These are phyloP conservation scores for Reticulitermes speratus DNA, from an alignment of 1,140 invertebrate species.

Conservation along the genomic window DNA sequence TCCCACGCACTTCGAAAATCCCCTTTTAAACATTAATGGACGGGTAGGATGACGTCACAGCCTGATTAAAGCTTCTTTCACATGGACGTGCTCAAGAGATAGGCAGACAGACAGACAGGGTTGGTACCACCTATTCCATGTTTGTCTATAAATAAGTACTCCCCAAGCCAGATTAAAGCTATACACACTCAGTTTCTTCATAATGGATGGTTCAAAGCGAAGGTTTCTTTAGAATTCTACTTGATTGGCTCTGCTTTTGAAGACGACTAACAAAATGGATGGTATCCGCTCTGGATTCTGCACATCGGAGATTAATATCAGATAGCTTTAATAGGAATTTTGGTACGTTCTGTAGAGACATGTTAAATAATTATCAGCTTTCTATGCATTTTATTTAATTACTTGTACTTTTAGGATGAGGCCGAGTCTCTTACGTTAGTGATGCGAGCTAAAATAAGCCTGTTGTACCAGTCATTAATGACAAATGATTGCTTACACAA, in stretches of 20 bases:
- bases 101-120: neutral
- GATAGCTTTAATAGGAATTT: too few species aligned
- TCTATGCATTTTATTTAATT: too few species aligned
- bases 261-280: too few species aligned
- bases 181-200: neutral
- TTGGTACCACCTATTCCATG: conserved; percentile 9
- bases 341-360: too few species aligned
- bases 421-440: too few species aligned
- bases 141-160: neutral
- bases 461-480: too few species aligned
- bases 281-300: too few species aligned
- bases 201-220: neutral
- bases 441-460: too few species aligned
- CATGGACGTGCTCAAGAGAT: neutral
- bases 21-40: conserved; percentile 5
- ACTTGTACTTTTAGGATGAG: too few species aligned
- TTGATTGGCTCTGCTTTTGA: neutral
- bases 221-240: neutral
- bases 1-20: neutral
- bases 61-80: conserved; percentile 1
- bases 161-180: neutral
- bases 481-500: too few species aligned
- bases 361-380: too few species aligned
- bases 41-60: neutral
- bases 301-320: too few species aligned